Evolutionary conservation across 2,797 vertebrate species (phyloP).

Genomic region (Amblyraja radiata): DNA sequence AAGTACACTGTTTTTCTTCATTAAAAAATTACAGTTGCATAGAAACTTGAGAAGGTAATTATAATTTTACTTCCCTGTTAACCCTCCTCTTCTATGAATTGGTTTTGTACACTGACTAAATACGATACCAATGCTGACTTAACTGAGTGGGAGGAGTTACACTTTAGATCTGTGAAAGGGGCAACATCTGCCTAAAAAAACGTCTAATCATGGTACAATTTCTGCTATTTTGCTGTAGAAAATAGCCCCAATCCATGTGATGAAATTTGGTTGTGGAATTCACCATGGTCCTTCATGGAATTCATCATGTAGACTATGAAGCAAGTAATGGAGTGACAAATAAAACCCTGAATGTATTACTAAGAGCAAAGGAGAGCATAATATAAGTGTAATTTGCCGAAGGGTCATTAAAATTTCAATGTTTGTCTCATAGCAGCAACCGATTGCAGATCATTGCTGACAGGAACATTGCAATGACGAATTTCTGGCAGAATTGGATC

Average conservation of each 20-base stretch:
- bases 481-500: neutral
- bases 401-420: neutral
- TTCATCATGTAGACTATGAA: neutral
- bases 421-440: neutral
- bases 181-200: neutral
- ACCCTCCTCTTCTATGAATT: constrained; percentile 38
- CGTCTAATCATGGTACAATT: neutral
- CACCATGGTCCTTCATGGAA: neutral
- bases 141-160: neutral
- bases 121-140: neutral
- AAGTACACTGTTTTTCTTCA: constrained; percentile 52
- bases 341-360: neutral
- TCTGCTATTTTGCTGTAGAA: neutral
- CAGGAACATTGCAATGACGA: neutral
- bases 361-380: neutral
- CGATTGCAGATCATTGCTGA: neutral
- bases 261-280: neutral
- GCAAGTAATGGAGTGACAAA: neutral
- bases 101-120: constrained; percentile 23
- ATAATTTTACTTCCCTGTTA: constrained; percentile 36
- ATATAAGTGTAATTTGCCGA: neutral
- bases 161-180: neutral
- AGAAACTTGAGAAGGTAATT: constrained; percentile 23
- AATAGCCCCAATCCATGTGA: neutral
- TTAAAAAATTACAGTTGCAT: constrained; percentile 41